These are phyloP conservation scores for Hystrix cristata DNA, from an alignment of 2,113 vertebrate genomes.

Conservation along the genomic window DNA sequence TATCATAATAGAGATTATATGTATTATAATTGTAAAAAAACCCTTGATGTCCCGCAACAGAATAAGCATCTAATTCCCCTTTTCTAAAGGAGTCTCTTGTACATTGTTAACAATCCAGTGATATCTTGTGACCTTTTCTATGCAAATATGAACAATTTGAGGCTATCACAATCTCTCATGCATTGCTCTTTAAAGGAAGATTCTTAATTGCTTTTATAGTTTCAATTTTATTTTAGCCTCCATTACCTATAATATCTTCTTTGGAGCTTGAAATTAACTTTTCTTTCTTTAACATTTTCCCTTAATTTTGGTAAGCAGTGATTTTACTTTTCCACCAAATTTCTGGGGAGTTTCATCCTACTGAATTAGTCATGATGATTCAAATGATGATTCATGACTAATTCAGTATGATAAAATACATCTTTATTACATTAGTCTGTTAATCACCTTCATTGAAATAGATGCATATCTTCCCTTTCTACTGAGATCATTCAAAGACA, in stretches of 20 bases:
- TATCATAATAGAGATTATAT: constrained; percentile 5
- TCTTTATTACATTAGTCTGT: constrained; percentile 13
- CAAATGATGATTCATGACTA: not conserved
- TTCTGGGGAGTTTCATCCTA: not conserved
- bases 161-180: constrained; percentile 62
- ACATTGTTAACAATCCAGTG: constrained; percentile 59
- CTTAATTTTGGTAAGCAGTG: constrained; percentile 62
- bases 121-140: constrained; percentile 77
- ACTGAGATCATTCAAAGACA: not conserved
- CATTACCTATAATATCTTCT: constrained; percentile 78
- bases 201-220: constrained; percentile 77
- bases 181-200: constrained; percentile 70
- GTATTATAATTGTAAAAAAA: constrained; percentile 50
- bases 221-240: constrained; percentile 80
- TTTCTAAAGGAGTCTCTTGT: constrained; percentile 53
- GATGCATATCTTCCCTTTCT: not conserved
- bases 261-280: constrained; percentile 82
- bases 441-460: constrained; percentile 9
- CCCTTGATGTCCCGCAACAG: not conserved
- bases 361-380: too few relatives aligned
- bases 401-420: not conserved
- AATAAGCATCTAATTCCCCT: not conserved
- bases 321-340: constrained; percentile 37
- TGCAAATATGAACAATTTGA: constrained; percentile 80
- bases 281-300: constrained; percentile 54